Percentiles rank a stretch among this genome's conserved stretches.
These are phyloP conservation scores for Macaca fascicularis DNA, from an alignment of 2,113 vertebrate genomes.

Conservation along the genomic window DNA sequence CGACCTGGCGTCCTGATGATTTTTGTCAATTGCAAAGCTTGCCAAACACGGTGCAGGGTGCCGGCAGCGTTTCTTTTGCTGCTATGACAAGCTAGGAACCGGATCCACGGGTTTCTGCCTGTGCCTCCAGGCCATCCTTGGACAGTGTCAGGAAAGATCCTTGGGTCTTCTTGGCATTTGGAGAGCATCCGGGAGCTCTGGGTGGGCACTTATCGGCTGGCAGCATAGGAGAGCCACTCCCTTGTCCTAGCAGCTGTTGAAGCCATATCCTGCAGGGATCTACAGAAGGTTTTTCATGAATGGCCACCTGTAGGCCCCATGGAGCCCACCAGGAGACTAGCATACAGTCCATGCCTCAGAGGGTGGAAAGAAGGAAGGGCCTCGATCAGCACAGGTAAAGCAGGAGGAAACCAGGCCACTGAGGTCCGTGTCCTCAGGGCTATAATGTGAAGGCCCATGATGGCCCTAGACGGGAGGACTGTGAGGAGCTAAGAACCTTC, in stretches of 20 bases:
- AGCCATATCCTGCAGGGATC: not conserved
- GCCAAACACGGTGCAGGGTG: not conserved
- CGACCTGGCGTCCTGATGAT: not conserved
- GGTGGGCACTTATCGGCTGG: no score
- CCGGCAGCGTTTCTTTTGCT: not conserved
- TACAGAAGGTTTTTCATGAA: not conserved
- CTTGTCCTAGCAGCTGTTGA: not conserved
- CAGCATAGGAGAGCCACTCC: not conserved
- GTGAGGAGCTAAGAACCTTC: not conserved
- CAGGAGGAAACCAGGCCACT: not conserved
- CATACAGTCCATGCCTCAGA: not conserved
- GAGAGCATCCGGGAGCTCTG: not conserved
- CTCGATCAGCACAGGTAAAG: not conserved
- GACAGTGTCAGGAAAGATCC: not conserved
- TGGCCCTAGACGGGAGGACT: not conserved
- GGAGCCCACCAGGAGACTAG: not conserved
- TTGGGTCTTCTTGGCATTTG: not conserved
- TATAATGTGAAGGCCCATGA: not conserved
- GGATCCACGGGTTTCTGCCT: not conserved
- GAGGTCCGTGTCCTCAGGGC: not conserved
- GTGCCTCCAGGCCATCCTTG: not conserved
- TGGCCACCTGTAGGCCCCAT: no score
- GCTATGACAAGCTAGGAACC: not conserved
- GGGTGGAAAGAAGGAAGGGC: not conserved
- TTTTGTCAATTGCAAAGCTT: not conserved